phyloP scores from a whole-genome alignment of 1,140 invertebrate genomes.

The Chymomyza costata region DNA sequence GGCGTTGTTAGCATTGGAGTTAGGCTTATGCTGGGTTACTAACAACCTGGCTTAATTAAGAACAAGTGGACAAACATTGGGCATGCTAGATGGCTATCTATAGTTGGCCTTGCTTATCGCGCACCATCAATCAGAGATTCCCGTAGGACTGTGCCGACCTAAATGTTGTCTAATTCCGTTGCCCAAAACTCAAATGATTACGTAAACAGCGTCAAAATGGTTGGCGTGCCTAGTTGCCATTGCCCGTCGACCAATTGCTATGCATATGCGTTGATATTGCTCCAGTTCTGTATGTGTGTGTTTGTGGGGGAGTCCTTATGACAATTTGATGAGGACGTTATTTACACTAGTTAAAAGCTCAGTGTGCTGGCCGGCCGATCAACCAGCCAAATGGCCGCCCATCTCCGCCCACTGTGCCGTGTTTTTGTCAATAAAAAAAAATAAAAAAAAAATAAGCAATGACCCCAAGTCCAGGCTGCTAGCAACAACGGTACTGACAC shows the following conservation, averaged over 20 bases:
- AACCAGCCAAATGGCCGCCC: too few species aligned
- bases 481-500: slow-evolving; percentile 23
- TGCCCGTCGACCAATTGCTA: too few species aligned
- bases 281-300: slow-evolving; percentile 19
- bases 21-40: slow-evolving; percentile 8
- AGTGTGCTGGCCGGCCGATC: background rate
- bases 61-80: slow-evolving; percentile 59
- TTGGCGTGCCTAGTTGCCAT: slow-evolving; percentile 50
- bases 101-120: slow-evolving; percentile 70
- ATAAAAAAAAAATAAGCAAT: slow-evolving; percentile 45
- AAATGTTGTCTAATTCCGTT: slow-evolving; percentile 20
- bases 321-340: slow-evolving; percentile 73
- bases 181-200: slow-evolving; percentile 9
- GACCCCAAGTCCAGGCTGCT: slow-evolving; percentile 9
- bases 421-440: slow-evolving; percentile 63
- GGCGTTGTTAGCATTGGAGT: background rate
- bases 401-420: too few species aligned
- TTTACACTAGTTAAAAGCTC: slow-evolving; percentile 72
- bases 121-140: slow-evolving; percentile 54
- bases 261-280: slow-evolving; percentile 37
- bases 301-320: slow-evolving; percentile 59
- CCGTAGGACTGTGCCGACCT: slow-evolving; percentile 46
- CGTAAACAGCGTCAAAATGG: slow-evolving; percentile 11
- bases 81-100: slow-evolving; percentile 12
- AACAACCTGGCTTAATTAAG: slow-evolving; percentile 65